Base-by-base conservation (phyloP, 37 sponge, comb jelly and placozoan genomes). In the Theonella swinhoei region DNA sequence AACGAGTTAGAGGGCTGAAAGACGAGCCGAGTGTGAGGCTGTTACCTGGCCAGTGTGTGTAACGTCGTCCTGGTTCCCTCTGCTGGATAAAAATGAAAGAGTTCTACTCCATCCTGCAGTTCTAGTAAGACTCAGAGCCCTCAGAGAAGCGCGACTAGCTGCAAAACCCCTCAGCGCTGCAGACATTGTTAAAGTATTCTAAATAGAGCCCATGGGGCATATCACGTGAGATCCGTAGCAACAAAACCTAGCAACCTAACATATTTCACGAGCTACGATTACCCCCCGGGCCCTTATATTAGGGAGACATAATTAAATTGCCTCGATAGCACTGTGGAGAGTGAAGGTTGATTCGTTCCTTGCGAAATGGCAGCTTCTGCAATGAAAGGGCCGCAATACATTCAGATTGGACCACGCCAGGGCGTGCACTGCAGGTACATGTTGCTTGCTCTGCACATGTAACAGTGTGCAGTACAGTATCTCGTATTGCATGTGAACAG, bases 11-110 rank as follows among this genome's bases (percentile, higher is more conserved):
- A 23, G 28, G 38, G 14, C 24, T 75, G 24, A 39, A 42, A 29
- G 1, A n/a, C 1, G 11, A 74, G 43, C 28, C 24, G 11, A 36
- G 39, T 41, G 2, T 63, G 35, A 24, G 1, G 11, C 29, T 61
- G 33, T 58, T 24, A 91, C 91, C 77, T 91, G 91, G 40, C 91
- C 91, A 62, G 91, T 91, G 68, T 91, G 91, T 19, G 91, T 91
- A 24, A 91, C 79, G 76, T 91, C 85, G 1, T 90, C 91, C 29
- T 69, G 26, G 9, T 64, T 20, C 47, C 38, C 11, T 7, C 26
- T 62, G 30, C 24, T 62, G 19, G 20, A 34, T 1, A 67, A 79
- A 4, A 79, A 3, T 24, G 39, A 67, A 5, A 79, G 43, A 38
- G 42, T n/a, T 47, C 76, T 42, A 29, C 34, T 68, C 20, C 5